Conservation (phyloP, 2,113 vertebrate genomes). For the Prunella fulvescens region DNA sequence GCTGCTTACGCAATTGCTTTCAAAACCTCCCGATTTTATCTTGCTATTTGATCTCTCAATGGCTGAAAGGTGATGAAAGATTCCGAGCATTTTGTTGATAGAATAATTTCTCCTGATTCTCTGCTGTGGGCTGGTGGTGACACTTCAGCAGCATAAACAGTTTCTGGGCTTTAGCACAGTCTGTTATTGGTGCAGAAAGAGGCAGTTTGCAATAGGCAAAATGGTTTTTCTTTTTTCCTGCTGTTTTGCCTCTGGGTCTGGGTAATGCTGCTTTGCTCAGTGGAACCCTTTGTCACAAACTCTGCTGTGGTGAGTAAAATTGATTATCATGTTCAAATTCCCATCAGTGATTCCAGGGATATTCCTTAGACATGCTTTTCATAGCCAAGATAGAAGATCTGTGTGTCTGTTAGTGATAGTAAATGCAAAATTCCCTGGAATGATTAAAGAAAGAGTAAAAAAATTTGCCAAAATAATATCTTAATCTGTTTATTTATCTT, state of each 20-base stretch:
- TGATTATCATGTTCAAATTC: background rate
- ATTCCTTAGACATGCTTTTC: background rate
- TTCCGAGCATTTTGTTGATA: background rate
- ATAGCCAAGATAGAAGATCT: background rate
- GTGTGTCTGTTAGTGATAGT: background rate
- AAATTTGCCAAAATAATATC: background rate
- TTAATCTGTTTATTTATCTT: background rate
- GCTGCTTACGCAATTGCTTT: slow-evolving; percentile 42
- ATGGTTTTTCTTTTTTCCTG: background rate
- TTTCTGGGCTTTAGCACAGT: background rate
- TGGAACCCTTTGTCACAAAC: background rate
- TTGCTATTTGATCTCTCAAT: slow-evolving; percentile 10
- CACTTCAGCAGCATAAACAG: background rate
- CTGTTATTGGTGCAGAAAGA: background rate
- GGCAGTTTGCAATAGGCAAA: background rate
- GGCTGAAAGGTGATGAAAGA: slow-evolving; percentile 28
- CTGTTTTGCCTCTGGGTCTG: background rate
- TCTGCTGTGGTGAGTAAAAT: background rate
- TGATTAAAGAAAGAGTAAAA: background rate
- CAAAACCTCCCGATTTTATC: slow-evolving; percentile 54
- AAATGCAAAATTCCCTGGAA: background rate
- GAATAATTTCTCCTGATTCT: background rate
- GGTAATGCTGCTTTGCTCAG: background rate
- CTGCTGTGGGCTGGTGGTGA: background rate
- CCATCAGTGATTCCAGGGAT: background rate